Evolutionary conservation across 2,888 invertebrate genomes (phyloP), one percentile per base, ranked within the genome.

Genomic region (Clepsis dumicolana): DNA sequence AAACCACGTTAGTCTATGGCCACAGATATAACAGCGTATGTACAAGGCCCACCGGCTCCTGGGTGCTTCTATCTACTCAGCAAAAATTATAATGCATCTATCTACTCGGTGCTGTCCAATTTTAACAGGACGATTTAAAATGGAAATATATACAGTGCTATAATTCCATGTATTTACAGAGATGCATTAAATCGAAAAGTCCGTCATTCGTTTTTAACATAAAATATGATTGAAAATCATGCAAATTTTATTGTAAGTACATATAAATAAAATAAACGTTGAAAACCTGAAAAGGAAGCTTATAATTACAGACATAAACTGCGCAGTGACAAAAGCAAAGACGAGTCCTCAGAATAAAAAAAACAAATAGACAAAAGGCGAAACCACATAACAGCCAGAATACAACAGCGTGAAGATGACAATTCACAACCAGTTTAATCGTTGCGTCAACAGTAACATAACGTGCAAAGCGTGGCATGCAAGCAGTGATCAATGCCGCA

Each of bases 381-480:
- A 87, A 74, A 84, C 83, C 75, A 80, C 72, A 85, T 76, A 44
- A 84, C 84, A 86, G 89, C 86, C 86, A 87, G 82, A 76, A 72
- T 77, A 84, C 79, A 81, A 73, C 41, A 85, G 84, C 82, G 86
- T 88, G 87, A 82, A 80, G 77, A 86, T 90, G 90, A 88, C 82
- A 79, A 78, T 79, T 82, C 86, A 87, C 88, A 90, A 90, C 95
- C 93, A 82, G 82, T 85, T 80, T 79, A 79, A 80, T 76, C 78
- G 83, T 88, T 88, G 90, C 80, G 86, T 86, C 77, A 77, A 78
- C 79, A 80, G 78, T 70, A 73, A 80, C 70, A 74, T 76, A 77
- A 80, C 88, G 92, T 93, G 91, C 91, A 86, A 80, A 88, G 88
- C 91, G 79, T 80, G 71, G 70, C 85, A 85, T 86, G 88, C 86